A percentile compares a stretch with the other conserved stretches of the same genome.
These are phyloP conservation scores for Erynnis tages DNA, from an alignment of 2,888 invertebrate genomes.

Conservation along the genomic window DNA sequence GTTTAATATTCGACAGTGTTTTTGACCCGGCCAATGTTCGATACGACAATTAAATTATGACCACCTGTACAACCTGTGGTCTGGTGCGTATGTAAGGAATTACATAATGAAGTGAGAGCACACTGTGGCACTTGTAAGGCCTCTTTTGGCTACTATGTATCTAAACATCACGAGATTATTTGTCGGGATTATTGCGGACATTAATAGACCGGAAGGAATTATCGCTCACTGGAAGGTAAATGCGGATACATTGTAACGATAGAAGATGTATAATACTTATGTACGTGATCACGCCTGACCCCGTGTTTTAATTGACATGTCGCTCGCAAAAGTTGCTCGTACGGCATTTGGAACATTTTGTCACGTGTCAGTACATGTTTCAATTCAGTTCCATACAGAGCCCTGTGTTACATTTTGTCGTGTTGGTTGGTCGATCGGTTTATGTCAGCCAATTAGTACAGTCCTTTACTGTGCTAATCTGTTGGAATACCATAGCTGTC, in stretches of 20 bases:
- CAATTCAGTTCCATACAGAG: too few species aligned
- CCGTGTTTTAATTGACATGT: too few species aligned
- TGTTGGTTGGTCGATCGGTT: too few species aligned
- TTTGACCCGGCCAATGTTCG: conserved; percentile 21
- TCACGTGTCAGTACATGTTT: too few species aligned
- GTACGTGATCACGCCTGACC: too few species aligned
- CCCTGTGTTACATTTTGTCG: too few species aligned
- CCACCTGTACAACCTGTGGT: conserved; percentile 38
- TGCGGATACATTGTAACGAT: not conserved
- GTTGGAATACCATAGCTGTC: too few species aligned
- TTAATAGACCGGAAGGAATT: conserved; percentile 14
- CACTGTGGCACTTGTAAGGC: conserved; percentile 5
- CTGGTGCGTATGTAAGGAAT: conserved; percentile 5
- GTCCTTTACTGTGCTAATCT: too few species aligned
- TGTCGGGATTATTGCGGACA: conserved; percentile 6
- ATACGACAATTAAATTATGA: conserved; percentile 47
- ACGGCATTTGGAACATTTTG: too few species aligned
- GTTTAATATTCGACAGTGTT: conserved; percentile 4
- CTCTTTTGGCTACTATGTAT: not conserved
- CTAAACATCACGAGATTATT: conserved; percentile 8
- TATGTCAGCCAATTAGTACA: too few species aligned
- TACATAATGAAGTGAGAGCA: conserved; percentile 20
- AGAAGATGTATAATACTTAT: not conserved
- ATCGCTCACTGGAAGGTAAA: not conserved
- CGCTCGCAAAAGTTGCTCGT: too few species aligned